These are phyloP conservation scores for Astropecten irregularis DNA, from an alignment of 53 echinoderm and acorn worm species.

Conservation along the genomic window DNA sequence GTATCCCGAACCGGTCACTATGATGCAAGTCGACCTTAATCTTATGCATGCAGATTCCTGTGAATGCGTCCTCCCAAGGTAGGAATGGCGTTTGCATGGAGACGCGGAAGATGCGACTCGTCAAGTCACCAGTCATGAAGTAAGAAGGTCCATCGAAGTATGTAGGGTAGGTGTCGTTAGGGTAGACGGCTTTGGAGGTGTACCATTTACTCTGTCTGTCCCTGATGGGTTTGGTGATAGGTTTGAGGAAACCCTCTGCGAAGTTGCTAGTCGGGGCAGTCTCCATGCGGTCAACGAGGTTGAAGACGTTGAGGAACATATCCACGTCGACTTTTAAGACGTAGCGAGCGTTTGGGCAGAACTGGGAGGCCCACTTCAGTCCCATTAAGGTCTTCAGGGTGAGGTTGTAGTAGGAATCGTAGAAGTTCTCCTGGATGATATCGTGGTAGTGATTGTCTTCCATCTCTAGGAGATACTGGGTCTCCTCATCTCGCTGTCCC, in stretches of 20 bases:
- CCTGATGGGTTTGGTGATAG: constrained; percentile 3
- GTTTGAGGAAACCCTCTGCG: constrained; percentile 33
- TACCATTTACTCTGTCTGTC: constrained; percentile 33
- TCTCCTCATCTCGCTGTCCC: not conserved
- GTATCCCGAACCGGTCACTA: too few species aligned
- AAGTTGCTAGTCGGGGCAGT: constrained; percentile 1
- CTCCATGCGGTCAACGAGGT: constrained; percentile 3
- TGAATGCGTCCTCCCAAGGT: constrained; percentile 49
- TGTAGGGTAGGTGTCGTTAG: constrained; percentile 28
- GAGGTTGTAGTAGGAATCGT: constrained; percentile 42
- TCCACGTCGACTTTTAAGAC: constrained; percentile 56
- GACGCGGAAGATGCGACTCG: constrained; percentile 8
- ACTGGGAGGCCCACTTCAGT: constrained; percentile 40
- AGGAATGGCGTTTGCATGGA: constrained; percentile 27
- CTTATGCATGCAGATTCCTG: not conserved
- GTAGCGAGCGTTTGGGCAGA: constrained; percentile 28
- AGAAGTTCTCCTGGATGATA: constrained; percentile 52
- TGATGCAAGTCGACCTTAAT: not conserved
- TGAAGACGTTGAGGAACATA: constrained; percentile 29
- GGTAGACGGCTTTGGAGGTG: constrained; percentile 28
- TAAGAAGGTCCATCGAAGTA: constrained; percentile 54
- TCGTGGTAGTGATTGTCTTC: constrained; percentile 7
- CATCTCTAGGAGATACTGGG: not conserved
- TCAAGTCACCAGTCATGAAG: constrained; percentile 47
- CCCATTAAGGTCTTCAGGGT: constrained; percentile 53